A percentile compares a stretch with the other conserved stretches of the same genome.
Conservation (phyloP, 2,113 vertebrate species). For the Macquaria australasica region DNA sequence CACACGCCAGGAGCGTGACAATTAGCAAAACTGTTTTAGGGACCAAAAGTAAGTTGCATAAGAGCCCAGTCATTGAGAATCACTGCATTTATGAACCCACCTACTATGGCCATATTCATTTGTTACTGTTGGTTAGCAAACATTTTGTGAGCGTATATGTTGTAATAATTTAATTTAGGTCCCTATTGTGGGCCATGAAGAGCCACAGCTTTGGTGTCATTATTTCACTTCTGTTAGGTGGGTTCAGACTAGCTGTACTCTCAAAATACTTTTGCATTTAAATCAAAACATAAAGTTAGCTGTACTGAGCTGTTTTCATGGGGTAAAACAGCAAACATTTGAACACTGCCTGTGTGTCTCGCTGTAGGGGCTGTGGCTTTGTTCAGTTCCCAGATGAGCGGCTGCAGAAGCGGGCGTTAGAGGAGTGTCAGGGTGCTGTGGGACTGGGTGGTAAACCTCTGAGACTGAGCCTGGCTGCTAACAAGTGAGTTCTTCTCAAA, state of each 20-base stretch:
- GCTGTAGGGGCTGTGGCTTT: slow-evolving; percentile 93
- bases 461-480: slow-evolving; percentile 92
- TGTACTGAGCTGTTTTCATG: too few relatives aligned
- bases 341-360: not conserved
- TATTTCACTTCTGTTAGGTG: not conserved
- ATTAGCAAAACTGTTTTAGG: too few relatives aligned
- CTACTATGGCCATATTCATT: not conserved
- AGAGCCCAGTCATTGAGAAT: not conserved
- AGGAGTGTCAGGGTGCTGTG: slow-evolving; percentile 91
- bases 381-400: slow-evolving; percentile 94
- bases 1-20: too few relatives aligned
- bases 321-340: not conserved
- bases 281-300: too few relatives aligned
- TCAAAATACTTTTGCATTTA: too few relatives aligned
- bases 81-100: not conserved
- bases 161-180: not conserved
- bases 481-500: slow-evolving; percentile 87
- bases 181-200: not conserved
- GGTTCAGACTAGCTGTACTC: not conserved
- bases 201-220: not conserved
- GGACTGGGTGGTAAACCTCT: slow-evolving; percentile 92
- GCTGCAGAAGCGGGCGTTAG: slow-evolving; percentile 91
- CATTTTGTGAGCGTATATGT: not conserved
- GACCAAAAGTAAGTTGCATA: too few relatives aligned
- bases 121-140: not conserved